These are phyloP conservation scores for Lepidocolaptes lacrymiger DNA, from an alignment of 2,797 vertebrate species.

Conservation along the genomic window DNA sequence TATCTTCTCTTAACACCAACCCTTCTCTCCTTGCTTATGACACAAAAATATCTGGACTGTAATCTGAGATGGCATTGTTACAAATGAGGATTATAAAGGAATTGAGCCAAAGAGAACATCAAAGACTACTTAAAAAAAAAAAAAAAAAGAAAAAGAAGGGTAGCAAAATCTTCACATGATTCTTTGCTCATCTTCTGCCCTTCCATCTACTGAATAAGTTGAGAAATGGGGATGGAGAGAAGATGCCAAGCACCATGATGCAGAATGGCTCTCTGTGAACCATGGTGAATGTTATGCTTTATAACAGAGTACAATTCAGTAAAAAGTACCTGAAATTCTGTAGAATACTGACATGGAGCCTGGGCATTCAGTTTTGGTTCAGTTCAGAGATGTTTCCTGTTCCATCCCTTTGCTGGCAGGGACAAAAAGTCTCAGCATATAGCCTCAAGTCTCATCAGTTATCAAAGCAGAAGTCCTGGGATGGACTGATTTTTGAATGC, in stretches of 20 bases:
- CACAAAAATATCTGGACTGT: not conserved
- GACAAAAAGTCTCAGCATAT: rapidly evolving
- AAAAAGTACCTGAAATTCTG: not conserved
- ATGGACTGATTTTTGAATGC: not conserved
- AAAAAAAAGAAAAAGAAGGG: not conserved
- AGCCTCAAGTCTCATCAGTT: not conserved
- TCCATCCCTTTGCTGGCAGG: not conserved
- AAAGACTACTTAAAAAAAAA: not conserved
- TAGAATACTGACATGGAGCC: not conserved
- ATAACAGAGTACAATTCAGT: not conserved
- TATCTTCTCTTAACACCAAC: not conserved
- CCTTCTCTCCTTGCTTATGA: not conserved
- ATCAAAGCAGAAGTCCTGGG: not conserved
- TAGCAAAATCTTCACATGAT: not conserved
- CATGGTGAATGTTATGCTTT: not conserved
- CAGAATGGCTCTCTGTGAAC: not conserved
- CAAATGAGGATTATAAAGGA: not conserved
- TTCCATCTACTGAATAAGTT: not conserved
- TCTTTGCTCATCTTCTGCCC: not conserved
- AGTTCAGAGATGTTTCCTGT: not conserved
- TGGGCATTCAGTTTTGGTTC: not conserved
- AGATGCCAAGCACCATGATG: not conserved
- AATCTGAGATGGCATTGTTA: not conserved
- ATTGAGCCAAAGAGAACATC: not conserved
- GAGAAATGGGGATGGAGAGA: not conserved